Base-by-base conservation (phyloP, 2,888 invertebrate species). In the Brachypterus glaber region DNA sequence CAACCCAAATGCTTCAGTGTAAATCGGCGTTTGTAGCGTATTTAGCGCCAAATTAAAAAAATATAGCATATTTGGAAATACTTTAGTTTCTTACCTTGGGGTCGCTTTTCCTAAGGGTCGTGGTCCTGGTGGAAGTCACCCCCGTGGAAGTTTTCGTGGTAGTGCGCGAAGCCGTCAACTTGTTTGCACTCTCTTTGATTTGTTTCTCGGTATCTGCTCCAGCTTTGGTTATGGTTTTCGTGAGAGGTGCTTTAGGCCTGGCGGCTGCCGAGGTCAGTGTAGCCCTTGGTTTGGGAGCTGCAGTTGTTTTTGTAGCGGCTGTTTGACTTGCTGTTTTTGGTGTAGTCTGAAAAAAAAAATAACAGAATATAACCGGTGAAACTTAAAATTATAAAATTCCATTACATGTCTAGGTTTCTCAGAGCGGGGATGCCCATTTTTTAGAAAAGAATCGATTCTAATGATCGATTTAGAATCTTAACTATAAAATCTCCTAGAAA, bases 131-230 rank as follows among this genome's bases (percentile, higher is more conserved):
- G 2, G 51, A 52, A 4, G 47, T 40, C 9, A 50, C 35, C 8
- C 53, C 40, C 4, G 51, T 48, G 11, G 45, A 48, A 2, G 50
- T 50, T 13, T 51, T 46, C 8, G 62, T 50, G 12, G 62, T 51
- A 4, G 62, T 59, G 21, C 53, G 44, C 17, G 54, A 50, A 5
- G 58, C 58, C 9, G 56, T 58, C 53, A 80, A 71, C 55, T 79
- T 81, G 60, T 80, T 82, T 34, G 77, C 77, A 51, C 77, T 74
- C 47, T 82, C 81, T 61, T 82, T 81, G 46, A 70, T 74, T 54
- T 76, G 77, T 52, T 82, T 82, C 37, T 66, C 64, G 2, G 60
- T 51, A 37, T 63, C 60, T 46, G 56, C 51, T 4, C 52, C 47
- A 44, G 56, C 57, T 21, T 55, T 49, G 7, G 54, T 45, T 4